Base-by-base conservation (phyloP, 2,113 vertebrate species). In the Hypanus sabinus region DNA sequence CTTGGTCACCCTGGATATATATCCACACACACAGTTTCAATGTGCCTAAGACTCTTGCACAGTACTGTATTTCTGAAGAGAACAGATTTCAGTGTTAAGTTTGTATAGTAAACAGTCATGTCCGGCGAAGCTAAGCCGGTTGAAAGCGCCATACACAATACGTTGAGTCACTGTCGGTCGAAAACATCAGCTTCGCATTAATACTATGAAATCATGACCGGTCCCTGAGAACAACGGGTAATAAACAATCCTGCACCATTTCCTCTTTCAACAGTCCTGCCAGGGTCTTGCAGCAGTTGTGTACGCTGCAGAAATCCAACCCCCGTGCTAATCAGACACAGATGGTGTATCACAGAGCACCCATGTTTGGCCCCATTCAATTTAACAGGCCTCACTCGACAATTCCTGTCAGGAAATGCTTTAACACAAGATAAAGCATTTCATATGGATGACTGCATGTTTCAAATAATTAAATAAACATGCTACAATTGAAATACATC, bases 201-300 rank as follows among this genome's bases (percentile, higher is more conserved):
- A 90, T 68, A 90, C 65, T 62, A 33, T 65, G 30, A 90, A 90
- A 65, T 62, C 60, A 33, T 65, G 85, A 88, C 85, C 65, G 85
- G 14, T 90, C n/a, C 60, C 85, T 65, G 30, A 33, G 85, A 65
- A 90, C 85, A 90, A 65, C n/a, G 85, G 12, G 33, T n/a, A 90
- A 68, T 90, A 90, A 46, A 73, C 91, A 93, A 73, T 73, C 73
- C 91, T 93, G n/a, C 22, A 93, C 33, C 36, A 93, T 70, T 73
- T 93, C 68, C 70, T 73, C 33, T 93, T 75, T 71, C 91, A 55
- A 93, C 33, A 71, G 36, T 71, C 68, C 36, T 2, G 60, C 73
- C 68, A 93, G 33, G 6, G 33, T 11, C 68, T 93, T 36, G 11
- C 38, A 18, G 68, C 33, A 14, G 91, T 55, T 73, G 14, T 93